Evolutionary conservation across 2,797 vertebrate species (phyloP).

Genomic region (Chaunax sp.): DNA sequence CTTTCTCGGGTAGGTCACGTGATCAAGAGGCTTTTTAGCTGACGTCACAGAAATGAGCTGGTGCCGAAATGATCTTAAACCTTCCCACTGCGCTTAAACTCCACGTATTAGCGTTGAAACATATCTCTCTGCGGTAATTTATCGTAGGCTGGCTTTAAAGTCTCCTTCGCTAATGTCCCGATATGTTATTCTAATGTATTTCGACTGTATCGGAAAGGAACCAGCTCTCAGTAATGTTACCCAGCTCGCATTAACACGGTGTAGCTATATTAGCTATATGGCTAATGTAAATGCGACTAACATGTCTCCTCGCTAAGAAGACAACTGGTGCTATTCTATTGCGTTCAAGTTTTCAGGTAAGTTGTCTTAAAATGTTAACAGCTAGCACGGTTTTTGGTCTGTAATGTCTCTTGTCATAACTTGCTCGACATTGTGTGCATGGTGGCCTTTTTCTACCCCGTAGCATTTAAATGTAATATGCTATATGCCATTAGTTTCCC

Average conservation of each 20-base stretch:
- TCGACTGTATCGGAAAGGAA: not conserved
- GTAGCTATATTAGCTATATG: no score
- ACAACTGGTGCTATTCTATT: conserved; percentile 1
- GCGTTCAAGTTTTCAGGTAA: conserved; percentile 48
- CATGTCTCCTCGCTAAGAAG: conserved; percentile 41
- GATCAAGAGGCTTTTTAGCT: conserved; percentile 32
- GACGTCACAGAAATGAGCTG: conserved; percentile 68
- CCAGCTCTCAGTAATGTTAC: conserved; percentile 1
- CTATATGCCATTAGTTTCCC: not conserved
- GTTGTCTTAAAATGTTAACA: not conserved
- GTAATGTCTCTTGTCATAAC: not conserved
- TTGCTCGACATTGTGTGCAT: not conserved
- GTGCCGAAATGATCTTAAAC: conserved; percentile 36
- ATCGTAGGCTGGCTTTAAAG: not conserved
- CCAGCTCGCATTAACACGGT: conserved; percentile 8
- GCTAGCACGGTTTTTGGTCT: not conserved
- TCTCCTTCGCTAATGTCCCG: fast-evolving
- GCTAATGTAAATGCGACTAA: not conserved
- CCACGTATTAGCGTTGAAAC: fast-evolving
- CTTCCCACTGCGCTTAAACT: conserved; percentile 1
- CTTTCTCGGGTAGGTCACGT: conserved; percentile 54
- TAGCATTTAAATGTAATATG: not conserved
- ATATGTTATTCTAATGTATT: no score
- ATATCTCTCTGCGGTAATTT: fast-evolving
- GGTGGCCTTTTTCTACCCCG: not conserved